Base-by-base conservation (phyloP, 2,113 vertebrate genomes). In the Spea bombifrons region DNA sequence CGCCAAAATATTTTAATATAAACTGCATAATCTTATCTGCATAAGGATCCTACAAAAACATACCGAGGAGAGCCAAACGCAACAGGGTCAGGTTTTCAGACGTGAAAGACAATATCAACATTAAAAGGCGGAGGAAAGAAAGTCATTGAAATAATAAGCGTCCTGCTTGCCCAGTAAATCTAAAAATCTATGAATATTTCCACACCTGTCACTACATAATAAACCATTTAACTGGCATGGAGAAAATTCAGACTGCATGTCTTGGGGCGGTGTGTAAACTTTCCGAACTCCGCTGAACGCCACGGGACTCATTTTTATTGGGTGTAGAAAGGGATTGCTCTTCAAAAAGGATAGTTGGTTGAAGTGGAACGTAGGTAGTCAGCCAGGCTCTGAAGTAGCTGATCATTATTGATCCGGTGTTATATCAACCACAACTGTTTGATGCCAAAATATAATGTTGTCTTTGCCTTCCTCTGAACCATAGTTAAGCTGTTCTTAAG, bases 41-140 rank as follows among this genome's bases (percentile, higher is more conserved):
- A 43, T 69, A 70, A 77, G 61, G 66, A 77, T 77, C 66, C 55
- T 77, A 77, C 55, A 61, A 77, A 77, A 77, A 77, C 75, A 77
- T 13, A 46, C 12, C 17, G 12, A 5, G 3, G 6, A 12, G 48
- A 30, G 76, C 76, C 76, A 78, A 78, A 50, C 8, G 43, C 59
- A 78, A 78, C 76, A 78, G n/a, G 9, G 16, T 59, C 15, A 63
- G 69, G 16, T 55, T 77, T 47, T 64, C 69, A 72, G 66, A 64
- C 12, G 61, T 66, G 69, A 72, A 71, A 78, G 69, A 78, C 49
- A 78, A 78, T 53, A 63, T 47, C 59, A 17, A 44, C 30, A 50
- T 59, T 50, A 78, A 15, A 65, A 65, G 59, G 68, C 30, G 67
- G 69, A 43, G 61, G n/a, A 10, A 17, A 64, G 52, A 72, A 66